Conservation (phyloP, 2,113 vertebrate species). For the Dinomys branickii region DNA sequence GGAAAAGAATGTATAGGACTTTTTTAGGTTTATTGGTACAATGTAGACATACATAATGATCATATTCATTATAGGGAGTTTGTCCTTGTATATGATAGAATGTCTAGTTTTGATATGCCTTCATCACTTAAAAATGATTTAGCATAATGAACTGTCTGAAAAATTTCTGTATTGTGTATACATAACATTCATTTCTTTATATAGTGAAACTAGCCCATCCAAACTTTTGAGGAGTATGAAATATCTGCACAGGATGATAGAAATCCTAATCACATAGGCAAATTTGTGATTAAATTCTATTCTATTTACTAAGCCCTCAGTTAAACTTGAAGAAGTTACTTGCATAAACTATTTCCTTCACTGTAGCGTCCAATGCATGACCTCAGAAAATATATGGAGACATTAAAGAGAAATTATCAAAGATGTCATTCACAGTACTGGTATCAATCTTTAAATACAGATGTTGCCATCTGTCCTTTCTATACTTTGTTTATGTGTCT, state of each 20-base stretch:
- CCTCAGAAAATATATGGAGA: conserved; percentile 41
- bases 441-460: neutral
- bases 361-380: neutral
- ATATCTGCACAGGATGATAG: neutral
- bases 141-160: neutral
- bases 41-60: neutral
- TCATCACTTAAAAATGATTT: conserved; percentile 53
- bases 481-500: neutral
- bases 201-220: neutral
- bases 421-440: conserved; percentile 4
- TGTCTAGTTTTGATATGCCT: conserved; percentile 4
- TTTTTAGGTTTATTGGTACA: no score
- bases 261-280: neutral
- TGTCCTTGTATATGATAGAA: neutral
- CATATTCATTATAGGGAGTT: neutral
- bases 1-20: neutral
- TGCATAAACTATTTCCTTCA: conserved; percentile 20
- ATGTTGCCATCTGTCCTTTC: neutral
- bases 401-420: conserved; percentile 40
- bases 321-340: conserved; percentile 39
- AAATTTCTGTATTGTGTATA: neutral
- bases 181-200: neutral
- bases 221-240: conserved; percentile 21
- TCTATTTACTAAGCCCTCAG: neutral
- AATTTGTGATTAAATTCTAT: neutral